phyloP scores from a whole-genome alignment of 2,888 invertebrate species.

The Eupithecia centaureata region DNA sequence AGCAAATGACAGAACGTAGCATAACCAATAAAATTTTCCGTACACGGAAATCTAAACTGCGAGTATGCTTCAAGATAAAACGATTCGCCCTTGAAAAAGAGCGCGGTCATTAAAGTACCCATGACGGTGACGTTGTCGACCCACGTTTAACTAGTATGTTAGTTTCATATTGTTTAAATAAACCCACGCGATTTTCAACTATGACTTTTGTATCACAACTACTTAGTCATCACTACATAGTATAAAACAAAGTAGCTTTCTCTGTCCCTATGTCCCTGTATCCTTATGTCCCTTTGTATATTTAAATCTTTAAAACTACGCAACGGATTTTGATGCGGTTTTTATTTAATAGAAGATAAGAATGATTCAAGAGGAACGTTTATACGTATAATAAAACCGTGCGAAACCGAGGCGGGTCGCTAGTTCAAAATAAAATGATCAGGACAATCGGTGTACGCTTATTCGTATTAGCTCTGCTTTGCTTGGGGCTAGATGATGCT shows the following conservation, averaged over 20 bases:
- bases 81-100: constrained; percentile 16
- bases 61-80: constrained; percentile 11
- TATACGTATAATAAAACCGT: too few relatives aligned
- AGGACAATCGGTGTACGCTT: neutral
- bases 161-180: constrained; percentile 1
- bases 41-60: constrained; percentile 12
- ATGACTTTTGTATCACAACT: neutral
- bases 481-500: too few relatives aligned
- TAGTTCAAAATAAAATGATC: neutral
- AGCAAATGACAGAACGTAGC: neutral
- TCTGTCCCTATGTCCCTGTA: too few relatives aligned
- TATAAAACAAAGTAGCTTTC: too few relatives aligned
- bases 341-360: too few relatives aligned
- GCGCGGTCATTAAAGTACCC: constrained; percentile 7
- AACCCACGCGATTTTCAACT: constrained; percentile 4
- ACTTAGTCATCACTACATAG: too few relatives aligned
- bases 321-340: too few relatives aligned
- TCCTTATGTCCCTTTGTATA: too few relatives aligned
- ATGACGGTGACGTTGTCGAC: neutral
- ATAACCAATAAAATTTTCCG: constrained; percentile 9
- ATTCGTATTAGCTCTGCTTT: too few relatives aligned
- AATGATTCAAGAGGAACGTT: too few relatives aligned
- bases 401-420: too few relatives aligned
- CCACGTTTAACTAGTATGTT: neutral
- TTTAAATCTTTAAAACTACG: too few relatives aligned